These are phyloP conservation scores for Zelostemma sp. DNA, from an alignment of 1,140 invertebrate species.

Conservation along the genomic window DNA sequence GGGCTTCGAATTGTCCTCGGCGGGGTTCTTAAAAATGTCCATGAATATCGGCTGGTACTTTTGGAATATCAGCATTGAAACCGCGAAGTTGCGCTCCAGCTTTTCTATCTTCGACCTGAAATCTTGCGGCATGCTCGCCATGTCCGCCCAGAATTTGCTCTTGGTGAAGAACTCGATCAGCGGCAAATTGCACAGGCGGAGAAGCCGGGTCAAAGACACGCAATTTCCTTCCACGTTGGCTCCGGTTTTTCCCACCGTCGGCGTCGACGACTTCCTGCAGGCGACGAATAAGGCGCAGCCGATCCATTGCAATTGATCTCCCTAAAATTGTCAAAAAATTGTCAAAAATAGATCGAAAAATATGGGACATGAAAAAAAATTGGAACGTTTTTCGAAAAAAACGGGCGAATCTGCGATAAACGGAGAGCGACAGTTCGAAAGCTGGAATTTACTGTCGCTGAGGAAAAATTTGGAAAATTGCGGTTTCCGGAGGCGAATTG, in stretches of 20 bases:
- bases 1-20: constrained; percentile 73
- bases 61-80: constrained; percentile 94
- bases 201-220: constrained; percentile 89
- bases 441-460: too few relatives aligned
- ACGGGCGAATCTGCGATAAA: too few relatives aligned
- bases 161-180: constrained; percentile 96
- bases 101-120: constrained; percentile 88
- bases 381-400: too few relatives aligned
- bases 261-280: constrained; percentile 84
- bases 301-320: constrained; percentile 93
- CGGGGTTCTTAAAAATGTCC: constrained; percentile 81
- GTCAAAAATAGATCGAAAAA: too few relatives aligned
- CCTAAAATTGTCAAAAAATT: too few relatives aligned
- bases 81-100: constrained; percentile 93
- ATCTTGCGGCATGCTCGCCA: constrained; percentile 88
- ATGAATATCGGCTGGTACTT: constrained; percentile 92
- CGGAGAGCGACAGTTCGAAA: too few relatives aligned
- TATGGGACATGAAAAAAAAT: too few relatives aligned
- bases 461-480: too few relatives aligned
- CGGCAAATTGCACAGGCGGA: constrained; percentile 90
- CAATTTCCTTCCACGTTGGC: constrained; percentile 88
- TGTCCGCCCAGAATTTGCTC: constrained; percentile 96
- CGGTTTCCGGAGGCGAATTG: too few relatives aligned
- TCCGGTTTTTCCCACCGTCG: constrained; percentile 81
- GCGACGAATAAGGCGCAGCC: constrained; percentile 94